phyloP scores from a whole-genome alignment of 1,140 invertebrate genomes.

The Proctacanthus coquilletti region DNA sequence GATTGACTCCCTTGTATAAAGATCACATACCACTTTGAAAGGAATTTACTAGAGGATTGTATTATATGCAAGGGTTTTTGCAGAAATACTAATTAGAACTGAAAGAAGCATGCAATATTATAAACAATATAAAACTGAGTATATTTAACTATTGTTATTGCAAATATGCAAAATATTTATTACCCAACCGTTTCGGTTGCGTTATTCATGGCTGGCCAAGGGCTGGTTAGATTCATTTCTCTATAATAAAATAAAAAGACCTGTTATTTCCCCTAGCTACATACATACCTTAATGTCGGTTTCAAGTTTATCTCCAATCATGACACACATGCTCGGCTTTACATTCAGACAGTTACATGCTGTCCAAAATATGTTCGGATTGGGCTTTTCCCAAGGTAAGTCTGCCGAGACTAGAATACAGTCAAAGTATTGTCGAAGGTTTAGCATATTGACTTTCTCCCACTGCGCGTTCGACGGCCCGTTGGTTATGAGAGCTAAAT shows the following conservation, averaged over 20 bases:
- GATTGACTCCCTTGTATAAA: no score
- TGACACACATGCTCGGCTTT: slow-evolving; percentile 53
- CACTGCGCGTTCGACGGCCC: slow-evolving; percentile 70
- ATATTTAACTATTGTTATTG: background rate
- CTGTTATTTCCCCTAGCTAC: background rate
- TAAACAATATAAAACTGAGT: background rate
- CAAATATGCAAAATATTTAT: background rate
- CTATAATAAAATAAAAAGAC: background rate
- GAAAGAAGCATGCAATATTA: no score
- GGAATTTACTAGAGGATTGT: no score
- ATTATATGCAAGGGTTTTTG: no score
- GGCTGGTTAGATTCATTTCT: no score
- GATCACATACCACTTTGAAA: no score
- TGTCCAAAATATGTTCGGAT: slow-evolving; percentile 57
- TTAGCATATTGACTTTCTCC: slow-evolving; percentile 62
- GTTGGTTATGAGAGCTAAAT: slow-evolving; percentile 65
- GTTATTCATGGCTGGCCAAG: no score
- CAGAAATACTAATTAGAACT: no score
- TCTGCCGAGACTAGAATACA: slow-evolving; percentile 66
- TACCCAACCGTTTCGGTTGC: no score
- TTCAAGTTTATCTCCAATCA: slow-evolving; percentile 75
- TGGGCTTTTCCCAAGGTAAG: slow-evolving; percentile 67
- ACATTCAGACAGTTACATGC: slow-evolving; percentile 59
- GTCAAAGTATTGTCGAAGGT: slow-evolving; percentile 55
- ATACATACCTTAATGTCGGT: slow-evolving; percentile 53